Conservation (phyloP, 2,888 invertebrate genomes). For the Nymphalis polychloros region DNA sequence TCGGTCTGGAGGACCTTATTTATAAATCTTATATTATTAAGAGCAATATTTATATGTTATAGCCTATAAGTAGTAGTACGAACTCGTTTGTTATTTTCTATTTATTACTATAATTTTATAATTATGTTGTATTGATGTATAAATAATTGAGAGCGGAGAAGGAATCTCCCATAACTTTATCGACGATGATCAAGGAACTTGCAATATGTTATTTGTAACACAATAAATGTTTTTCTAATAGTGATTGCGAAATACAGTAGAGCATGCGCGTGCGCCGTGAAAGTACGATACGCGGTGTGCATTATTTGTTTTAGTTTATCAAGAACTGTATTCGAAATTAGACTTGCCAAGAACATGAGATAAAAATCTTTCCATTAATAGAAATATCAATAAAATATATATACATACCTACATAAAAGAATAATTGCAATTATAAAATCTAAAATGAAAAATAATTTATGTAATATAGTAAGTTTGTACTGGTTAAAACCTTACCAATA, state of each 20-base stretch:
- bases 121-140: too few species aligned
- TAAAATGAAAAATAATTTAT: background rate
- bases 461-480: background rate
- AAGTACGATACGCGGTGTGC: slow-evolving; percentile 62
- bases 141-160: too few species aligned
- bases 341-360: slow-evolving; percentile 11
- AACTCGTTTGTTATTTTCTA: too few species aligned
- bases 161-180: too few species aligned
- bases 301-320: slow-evolving; percentile 45
- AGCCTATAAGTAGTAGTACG: too few species aligned
- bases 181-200: background rate
- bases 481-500: background rate
- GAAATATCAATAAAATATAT: background rate
- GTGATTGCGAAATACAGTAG: slow-evolving; percentile 54
- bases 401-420: background rate
- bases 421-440: too few species aligned
- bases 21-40: too few species aligned
- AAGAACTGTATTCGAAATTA: slow-evolving; percentile 16
- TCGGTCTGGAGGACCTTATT: too few species aligned
- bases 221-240: slow-evolving; percentile 51
- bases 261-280: slow-evolving; percentile 57
- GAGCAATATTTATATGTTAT: too few species aligned
- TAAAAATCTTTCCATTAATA: slow-evolving; percentile 3
- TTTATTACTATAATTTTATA: too few species aligned
- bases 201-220: background rate